Conservation (phyloP, 2,888 invertebrate species). For the Rhamnusium bicolor region DNA sequence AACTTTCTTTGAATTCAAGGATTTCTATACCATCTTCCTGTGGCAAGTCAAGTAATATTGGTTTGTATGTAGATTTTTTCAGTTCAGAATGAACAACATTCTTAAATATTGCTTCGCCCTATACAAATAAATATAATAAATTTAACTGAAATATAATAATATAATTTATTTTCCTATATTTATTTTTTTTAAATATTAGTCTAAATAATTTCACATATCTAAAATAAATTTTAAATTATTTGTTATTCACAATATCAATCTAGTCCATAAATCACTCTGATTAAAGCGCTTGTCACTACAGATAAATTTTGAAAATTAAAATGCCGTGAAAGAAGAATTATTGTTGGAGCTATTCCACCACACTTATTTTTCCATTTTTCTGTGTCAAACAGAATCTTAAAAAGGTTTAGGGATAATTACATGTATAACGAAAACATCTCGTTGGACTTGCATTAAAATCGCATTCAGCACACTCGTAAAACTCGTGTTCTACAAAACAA, state of each 20-base stretch:
- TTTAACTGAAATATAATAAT: too few relatives aligned
- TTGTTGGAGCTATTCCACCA: background rate
- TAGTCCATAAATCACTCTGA: background rate
- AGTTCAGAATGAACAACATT: too few relatives aligned
- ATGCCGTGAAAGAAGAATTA: background rate
- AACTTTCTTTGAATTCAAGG: too few relatives aligned
- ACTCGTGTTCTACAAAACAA: background rate
- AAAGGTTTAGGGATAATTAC: constrained; percentile 1
- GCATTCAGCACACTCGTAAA: constrained; percentile 7
- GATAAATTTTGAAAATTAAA: constrained; percentile 6
- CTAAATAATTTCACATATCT: too few relatives aligned
- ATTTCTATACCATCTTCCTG: too few relatives aligned
- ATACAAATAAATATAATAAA: too few relatives aligned
- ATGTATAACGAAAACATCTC: constrained; percentile 12
- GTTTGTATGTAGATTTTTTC: too few relatives aligned
- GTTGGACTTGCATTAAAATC: constrained; percentile 8
- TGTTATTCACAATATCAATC: background rate
- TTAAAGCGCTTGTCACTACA: background rate
- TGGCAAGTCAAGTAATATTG: too few relatives aligned
- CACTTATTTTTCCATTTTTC: background rate
- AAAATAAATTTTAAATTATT: too few relatives aligned
- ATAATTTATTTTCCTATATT: too few relatives aligned
- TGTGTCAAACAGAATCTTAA: constrained; percentile 5
- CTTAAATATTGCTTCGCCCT: too few relatives aligned
- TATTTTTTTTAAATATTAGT: too few relatives aligned